Conservation (phyloP, 2,113 vertebrate genomes). For the Hoplias malabaricus region DNA sequence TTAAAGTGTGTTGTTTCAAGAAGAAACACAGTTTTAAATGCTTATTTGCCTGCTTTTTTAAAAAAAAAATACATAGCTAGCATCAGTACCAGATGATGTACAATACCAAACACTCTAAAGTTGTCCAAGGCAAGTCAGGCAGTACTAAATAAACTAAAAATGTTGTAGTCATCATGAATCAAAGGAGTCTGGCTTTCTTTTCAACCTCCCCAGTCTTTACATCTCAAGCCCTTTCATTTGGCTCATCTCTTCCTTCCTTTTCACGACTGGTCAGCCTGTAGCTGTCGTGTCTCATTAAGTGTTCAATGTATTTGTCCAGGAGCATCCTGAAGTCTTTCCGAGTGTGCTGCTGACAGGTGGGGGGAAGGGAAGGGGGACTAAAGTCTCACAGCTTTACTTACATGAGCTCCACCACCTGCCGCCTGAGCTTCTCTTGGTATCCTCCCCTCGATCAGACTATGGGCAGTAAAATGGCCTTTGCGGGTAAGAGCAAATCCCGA, state of each 20-base stretch:
- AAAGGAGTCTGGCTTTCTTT: background rate
- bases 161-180: background rate
- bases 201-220: constrained; percentile 3
- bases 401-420: background rate
- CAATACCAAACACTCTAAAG: no score
- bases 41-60: no score
- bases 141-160: no score
- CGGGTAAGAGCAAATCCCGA: constrained; percentile 40
- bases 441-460: background rate
- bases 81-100: no score
- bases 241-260: background rate
- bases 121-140: no score
- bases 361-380: background rate
- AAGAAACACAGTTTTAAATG: no score
- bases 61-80: no score
- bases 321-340: background rate
- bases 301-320: constrained; percentile 11
- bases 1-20: no score
- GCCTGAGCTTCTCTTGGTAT: background rate
- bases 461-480: constrained; percentile 9
- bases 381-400: constrained; percentile 12
- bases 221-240: constrained; percentile 34
- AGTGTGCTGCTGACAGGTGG: background rate
- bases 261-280: constrained; percentile 9
- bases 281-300: constrained; percentile 25